Percentiles rank a stretch among this genome's conserved stretches.
Evolutionary conservation across 2,113 vertebrate species (phyloP).

Genomic region (Sinocyclocheilus anophthalmus): DNA sequence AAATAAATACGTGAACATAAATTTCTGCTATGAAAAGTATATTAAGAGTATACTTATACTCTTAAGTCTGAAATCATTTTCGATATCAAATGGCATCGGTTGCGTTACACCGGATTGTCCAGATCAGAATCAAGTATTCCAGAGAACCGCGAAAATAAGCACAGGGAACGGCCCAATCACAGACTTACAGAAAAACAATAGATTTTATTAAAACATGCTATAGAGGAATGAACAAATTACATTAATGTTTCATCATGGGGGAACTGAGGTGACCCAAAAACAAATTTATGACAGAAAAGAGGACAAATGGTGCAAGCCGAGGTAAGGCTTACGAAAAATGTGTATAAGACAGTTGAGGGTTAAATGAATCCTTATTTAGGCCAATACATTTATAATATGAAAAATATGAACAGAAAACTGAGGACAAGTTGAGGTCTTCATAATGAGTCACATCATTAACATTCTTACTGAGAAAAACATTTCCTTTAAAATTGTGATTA

Average conservation of each 20-base stretch:
- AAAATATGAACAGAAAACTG: background rate
- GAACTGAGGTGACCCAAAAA: background rate
- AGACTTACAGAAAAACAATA: conserved; percentile 60
- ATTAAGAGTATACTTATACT: too few species aligned
- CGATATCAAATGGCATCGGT: too few species aligned
- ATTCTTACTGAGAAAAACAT: background rate
- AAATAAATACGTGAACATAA: background rate
- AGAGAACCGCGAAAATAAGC: background rate
- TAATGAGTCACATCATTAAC: background rate
- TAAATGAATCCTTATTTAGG: background rate
- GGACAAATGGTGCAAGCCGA: conserved; percentile 1
- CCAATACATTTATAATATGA: background rate
- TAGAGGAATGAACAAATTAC: conserved; percentile 57
- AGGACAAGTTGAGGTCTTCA: conserved; percentile 6
- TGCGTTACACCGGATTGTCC: too few species aligned
- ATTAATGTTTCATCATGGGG: conserved; percentile 28
- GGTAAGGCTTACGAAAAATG: background rate
- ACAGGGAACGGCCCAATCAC: background rate
- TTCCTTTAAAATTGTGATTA: background rate
- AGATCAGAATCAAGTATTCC: background rate
- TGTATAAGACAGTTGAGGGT: background rate
- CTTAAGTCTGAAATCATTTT: too few species aligned
- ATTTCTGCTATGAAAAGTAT: too few species aligned
- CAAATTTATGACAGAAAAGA: background rate
- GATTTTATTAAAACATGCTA: conserved; percentile 70